phyloP scores from a whole-genome alignment of 1,140 invertebrate genomes.

The Panagrolaimus sp. region DNA sequence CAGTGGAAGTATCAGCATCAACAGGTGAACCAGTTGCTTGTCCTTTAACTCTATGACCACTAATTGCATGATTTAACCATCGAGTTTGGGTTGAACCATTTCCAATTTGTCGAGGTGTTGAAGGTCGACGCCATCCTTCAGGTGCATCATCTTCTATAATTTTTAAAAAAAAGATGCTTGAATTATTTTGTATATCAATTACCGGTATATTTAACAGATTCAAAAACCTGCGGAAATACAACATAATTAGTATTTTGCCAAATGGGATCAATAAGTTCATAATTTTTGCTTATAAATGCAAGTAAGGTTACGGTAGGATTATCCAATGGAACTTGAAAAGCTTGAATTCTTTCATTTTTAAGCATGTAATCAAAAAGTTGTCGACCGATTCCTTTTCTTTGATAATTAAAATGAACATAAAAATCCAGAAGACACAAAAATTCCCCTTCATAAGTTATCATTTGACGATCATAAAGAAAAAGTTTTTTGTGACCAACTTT shows the following conservation, averaged over 20 bases:
- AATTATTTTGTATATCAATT: no score
- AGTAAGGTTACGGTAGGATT: conserved; percentile 48
- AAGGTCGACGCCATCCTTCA: conserved; percentile 50
- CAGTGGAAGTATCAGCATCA: conserved; percentile 32
- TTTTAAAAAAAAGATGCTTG: conserved; percentile 5
- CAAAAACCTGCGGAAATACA: conserved; percentile 49
- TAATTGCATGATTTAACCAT: conserved; percentile 41
- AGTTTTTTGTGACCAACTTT: conserved; percentile 78
- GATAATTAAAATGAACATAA: conserved; percentile 73
- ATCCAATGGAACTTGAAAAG: conserved; percentile 41
- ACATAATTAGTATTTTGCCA: conserved; percentile 56
- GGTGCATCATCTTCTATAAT: conserved; percentile 36
- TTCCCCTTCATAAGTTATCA: conserved; percentile 45
- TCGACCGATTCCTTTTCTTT: conserved; percentile 72
- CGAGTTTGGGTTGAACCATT: conserved; percentile 30
- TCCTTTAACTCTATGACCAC: conserved; percentile 35
- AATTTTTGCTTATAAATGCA: conserved; percentile 41
- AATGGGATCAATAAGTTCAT: conserved; percentile 35
- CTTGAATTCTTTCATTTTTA: conserved; percentile 55
- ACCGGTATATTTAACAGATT: conserved; percentile 29
- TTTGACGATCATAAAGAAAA: conserved; percentile 69
- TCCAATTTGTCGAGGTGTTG: conserved; percentile 41
- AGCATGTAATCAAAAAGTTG: conserved; percentile 75
- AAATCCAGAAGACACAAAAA: conserved; percentile 75
- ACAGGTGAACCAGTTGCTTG: conserved; percentile 29